Evolutionary conservation across 2,113 vertebrate genomes (phyloP).

Genomic region (Drymodes brunneopygia): DNA sequence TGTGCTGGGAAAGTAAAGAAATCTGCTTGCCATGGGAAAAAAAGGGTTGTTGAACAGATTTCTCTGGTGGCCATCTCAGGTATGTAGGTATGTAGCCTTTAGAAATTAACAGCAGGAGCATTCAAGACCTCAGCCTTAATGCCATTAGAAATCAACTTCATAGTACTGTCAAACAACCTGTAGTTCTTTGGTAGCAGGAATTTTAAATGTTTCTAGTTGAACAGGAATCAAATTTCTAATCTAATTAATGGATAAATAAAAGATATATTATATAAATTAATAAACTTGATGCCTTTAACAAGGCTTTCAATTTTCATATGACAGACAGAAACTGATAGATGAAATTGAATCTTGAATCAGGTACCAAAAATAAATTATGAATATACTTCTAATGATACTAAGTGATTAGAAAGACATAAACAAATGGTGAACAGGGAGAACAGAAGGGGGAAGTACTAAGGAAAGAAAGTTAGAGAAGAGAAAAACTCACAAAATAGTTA

Average conservation of each 20-base stretch:
- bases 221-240: background rate
- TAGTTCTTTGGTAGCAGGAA: background rate
- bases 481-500: background rate
- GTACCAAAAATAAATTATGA: background rate
- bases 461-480: background rate
- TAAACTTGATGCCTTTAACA: background rate
- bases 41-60: background rate
- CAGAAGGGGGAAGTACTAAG: background rate
- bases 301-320: background rate
- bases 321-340: background rate
- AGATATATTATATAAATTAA: background rate
- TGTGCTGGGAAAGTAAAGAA: background rate
- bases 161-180: background rate
- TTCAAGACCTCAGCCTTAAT: background rate
- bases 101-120: background rate
- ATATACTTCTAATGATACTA: background rate
- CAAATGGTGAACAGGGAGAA: background rate
- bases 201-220: background rate
- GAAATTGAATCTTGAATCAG: background rate
- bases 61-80: background rate
- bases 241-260: background rate
- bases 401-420: background rate
- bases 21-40: background rate
- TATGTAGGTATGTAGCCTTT: background rate
- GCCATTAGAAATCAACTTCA: background rate